These are phyloP conservation scores for Tapirus indicus DNA, from an alignment of 2,797 vertebrate genomes.

Conservation along the genomic window DNA sequence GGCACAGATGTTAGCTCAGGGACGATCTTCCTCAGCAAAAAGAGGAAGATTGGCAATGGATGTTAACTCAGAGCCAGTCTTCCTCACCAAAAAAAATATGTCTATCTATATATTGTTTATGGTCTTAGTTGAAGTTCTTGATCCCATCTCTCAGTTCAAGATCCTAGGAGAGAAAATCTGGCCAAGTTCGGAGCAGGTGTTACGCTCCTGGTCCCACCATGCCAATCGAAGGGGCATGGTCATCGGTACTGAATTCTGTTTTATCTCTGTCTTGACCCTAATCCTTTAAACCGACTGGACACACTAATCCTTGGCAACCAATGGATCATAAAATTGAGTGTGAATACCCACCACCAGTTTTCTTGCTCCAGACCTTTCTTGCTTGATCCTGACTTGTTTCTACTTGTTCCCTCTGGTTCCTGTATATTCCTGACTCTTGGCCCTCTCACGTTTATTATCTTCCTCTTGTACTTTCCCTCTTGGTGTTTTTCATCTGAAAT, in stretches of 20 bases:
- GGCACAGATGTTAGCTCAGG: no score
- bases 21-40: no score
- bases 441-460: background rate
- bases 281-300: background rate
- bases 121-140: background rate
- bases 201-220: background rate
- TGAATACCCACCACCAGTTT: background rate
- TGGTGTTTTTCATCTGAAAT: slow-evolving; percentile 31
- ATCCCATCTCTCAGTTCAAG: background rate
- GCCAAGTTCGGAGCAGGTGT: background rate
- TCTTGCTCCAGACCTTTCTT: background rate
- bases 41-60: no score
- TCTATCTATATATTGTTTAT: no score
- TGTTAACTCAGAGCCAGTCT: no score
- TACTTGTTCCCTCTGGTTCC: background rate
- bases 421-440: background rate
- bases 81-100: no score
- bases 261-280: background rate
- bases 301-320: background rate
- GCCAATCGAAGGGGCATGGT: background rate
- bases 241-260: background rate
- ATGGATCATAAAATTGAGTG: background rate
- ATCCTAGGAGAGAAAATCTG: background rate
- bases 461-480: background rate
- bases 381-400: background rate